Percentiles rank a stretch among this genome's conserved stretches.
Conservation (phyloP, 2,113 vertebrate genomes). For the Fulmarus glacialis region DNA sequence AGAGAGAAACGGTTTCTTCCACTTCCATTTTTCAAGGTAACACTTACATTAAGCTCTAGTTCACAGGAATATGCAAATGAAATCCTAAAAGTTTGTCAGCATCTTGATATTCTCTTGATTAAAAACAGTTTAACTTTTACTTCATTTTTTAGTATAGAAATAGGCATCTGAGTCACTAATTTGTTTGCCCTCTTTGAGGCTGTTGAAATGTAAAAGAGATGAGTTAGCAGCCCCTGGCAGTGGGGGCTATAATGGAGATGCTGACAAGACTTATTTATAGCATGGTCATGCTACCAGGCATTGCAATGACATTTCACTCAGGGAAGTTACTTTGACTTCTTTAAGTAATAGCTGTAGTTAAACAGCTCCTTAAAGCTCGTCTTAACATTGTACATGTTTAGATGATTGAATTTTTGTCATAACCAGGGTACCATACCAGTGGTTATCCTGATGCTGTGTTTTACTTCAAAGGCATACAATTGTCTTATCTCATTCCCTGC, state of each 20-base stretch:
- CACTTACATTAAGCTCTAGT: background rate
- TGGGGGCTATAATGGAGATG: background rate
- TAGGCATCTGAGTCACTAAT: conserved; percentile 29
- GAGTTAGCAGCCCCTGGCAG: conserved; percentile 22
- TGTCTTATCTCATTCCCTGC: conserved; percentile 55
- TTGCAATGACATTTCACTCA: background rate
- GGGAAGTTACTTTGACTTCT: background rate
- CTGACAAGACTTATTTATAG: background rate
- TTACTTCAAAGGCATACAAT: background rate
- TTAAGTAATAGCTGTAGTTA: background rate
- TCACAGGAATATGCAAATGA: background rate
- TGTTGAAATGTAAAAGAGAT: background rate
- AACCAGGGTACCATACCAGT: background rate
- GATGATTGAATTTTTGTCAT: background rate
- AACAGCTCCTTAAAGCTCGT: background rate
- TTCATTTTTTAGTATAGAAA: background rate
- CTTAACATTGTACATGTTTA: background rate
- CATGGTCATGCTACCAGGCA: background rate
- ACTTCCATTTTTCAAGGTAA: background rate
- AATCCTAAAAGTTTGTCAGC: background rate
- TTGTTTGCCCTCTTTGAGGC: conserved; percentile 26
- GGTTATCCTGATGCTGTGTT: background rate
- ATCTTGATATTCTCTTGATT: background rate
- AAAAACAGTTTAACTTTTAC: background rate
- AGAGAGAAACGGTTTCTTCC: background rate